Evolutionary conservation across 1,140 invertebrate genomes (phyloP).

Genomic region (Cotesia vestalis): DNA sequence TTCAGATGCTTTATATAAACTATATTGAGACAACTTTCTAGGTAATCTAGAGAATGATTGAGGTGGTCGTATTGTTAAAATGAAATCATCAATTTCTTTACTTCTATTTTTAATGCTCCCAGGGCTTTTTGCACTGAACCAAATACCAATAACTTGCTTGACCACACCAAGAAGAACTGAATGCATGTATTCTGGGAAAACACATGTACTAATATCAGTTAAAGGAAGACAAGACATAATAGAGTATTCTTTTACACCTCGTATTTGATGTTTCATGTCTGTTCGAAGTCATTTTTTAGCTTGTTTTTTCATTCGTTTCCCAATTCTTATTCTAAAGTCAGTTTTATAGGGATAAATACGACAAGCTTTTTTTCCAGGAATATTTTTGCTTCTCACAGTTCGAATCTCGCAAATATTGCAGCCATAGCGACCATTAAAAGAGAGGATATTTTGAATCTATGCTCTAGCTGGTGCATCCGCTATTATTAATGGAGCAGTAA

Average conservation of each 20-base stretch:
- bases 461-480: conserved; percentile 37
- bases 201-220: background rate
- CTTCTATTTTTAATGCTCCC: conserved; percentile 31
- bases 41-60: conserved; percentile 38
- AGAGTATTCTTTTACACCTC: conserved; percentile 40
- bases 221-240: conserved; percentile 12
- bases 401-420: conserved; percentile 35
- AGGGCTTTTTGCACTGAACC: conserved; percentile 24
- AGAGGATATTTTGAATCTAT: conserved; percentile 25
- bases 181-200: conserved; percentile 45
- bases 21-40: conserved; percentile 16
- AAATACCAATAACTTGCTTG: conserved; percentile 31
- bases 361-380: background rate
- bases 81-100: conserved; percentile 33
- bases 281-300: background rate
- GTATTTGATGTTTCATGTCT: background rate
- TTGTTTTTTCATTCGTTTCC: background rate
- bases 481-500: conserved; percentile 32
- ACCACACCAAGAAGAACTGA: conserved; percentile 40
- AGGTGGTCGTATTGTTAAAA: conserved; percentile 39
- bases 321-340: no score
- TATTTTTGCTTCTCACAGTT: conserved; percentile 22
- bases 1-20: conserved; percentile 44
- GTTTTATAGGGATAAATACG: background rate
- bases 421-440: conserved; percentile 34